phyloP scores from a whole-genome alignment of 2,113 vertebrate species.

The Oryzias curvinotus region DNA sequence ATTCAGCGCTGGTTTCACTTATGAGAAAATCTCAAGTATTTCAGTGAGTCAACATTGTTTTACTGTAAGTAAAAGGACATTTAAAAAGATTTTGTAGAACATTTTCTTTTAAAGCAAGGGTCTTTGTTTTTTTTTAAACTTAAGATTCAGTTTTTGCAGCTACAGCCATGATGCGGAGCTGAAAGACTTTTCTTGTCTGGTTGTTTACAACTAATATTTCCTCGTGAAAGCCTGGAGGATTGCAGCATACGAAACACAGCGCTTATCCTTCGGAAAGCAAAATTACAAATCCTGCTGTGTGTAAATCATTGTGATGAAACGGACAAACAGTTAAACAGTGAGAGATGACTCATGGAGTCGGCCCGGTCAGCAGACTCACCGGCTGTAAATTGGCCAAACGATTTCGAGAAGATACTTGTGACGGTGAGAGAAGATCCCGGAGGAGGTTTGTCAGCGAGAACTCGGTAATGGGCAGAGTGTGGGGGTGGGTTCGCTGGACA shows the following conservation, averaged over 20 bases:
- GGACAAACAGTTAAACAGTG: slow-evolving; percentile 19
- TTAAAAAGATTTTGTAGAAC: no score
- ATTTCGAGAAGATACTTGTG: slow-evolving; percentile 11
- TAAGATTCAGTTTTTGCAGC: no score
- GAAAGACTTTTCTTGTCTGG: not conserved
- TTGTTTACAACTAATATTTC: not conserved
- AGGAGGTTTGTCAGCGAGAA: slow-evolving; percentile 33
- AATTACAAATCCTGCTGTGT: slow-evolving; percentile 28
- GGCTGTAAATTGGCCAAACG: slow-evolving; percentile 30
- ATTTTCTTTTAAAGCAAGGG: no score
- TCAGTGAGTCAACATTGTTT: no score
- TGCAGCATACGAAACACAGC: no score
- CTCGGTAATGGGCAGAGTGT: slow-evolving; percentile 27
- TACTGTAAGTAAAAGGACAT: no score
- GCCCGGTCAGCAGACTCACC: slow-evolving; percentile 20
- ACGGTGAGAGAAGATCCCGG: slow-evolving; percentile 23
- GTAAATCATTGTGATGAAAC: slow-evolving; percentile 37
- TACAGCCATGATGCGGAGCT: no score
- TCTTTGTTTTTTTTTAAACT: no score
- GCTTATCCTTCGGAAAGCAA: slow-evolving; percentile 20
- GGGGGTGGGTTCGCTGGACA: slow-evolving; percentile 10
- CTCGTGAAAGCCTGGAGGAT: not conserved
- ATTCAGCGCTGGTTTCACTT: no score
- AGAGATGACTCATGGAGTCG: slow-evolving; percentile 6
- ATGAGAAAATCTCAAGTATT: no score